A percentile compares a stretch with the other conserved stretches of the same genome.
Evolutionary conservation across 2,888 invertebrate genomes (phyloP).

Genomic region (Thysanoteuthis rhombus): DNA sequence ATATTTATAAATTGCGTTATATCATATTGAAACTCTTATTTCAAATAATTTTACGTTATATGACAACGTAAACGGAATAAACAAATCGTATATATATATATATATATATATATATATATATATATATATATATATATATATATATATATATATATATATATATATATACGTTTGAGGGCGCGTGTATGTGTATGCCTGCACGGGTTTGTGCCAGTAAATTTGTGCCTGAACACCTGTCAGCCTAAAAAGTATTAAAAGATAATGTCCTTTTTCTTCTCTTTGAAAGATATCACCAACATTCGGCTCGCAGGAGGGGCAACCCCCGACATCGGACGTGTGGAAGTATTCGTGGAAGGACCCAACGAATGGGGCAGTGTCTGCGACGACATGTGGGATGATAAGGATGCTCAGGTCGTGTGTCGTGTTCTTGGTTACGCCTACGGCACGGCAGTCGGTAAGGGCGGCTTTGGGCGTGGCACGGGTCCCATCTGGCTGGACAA

Average conservation of each 20-base stretch:
- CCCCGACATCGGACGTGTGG: constrained; percentile 27
- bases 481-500: constrained; percentile 34
- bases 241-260: background rate
- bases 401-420: constrained; percentile 29
- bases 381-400: constrained; percentile 32
- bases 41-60: no score
- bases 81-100: no score
- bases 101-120: no score
- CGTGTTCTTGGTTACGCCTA: constrained; percentile 30
- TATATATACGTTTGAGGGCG: no score
- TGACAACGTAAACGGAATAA: no score
- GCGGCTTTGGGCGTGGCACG: constrained; percentile 25
- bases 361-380: constrained; percentile 33
- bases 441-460: constrained; percentile 27
- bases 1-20: no score
- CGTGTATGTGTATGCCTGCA: no score
- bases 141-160: no score
- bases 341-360: constrained; percentile 32
- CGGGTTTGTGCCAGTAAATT: no score
- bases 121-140: no score
- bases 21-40: no score
- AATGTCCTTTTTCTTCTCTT: background rate
- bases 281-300: background rate
- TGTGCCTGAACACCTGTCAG: no score
- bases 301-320: background rate